Conservation (phyloP, 2,888 invertebrate species). For the Encarsia formosa region DNA sequence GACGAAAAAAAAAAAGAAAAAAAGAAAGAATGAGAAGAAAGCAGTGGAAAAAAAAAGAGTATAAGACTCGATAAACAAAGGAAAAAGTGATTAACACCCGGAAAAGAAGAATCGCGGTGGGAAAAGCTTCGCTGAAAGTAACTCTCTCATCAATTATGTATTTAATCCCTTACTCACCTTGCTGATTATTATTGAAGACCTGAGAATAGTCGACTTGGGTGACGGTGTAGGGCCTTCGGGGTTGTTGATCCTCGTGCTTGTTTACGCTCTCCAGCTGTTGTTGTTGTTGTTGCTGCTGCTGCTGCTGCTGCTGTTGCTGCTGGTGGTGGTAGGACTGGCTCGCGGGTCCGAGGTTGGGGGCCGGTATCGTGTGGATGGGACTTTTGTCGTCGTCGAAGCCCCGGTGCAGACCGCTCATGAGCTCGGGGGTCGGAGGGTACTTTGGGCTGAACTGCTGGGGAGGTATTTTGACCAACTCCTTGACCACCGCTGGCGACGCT, state of each 20-base stretch:
- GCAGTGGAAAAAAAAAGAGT: no score
- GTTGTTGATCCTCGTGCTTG: slow-evolving; percentile 8
- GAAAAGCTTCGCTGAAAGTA: no score
- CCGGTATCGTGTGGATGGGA: slow-evolving; percentile 82
- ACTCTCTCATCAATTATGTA: no score
- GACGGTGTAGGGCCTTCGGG: slow-evolving; percentile 4
- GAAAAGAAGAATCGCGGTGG: no score
- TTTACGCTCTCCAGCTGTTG: no score
- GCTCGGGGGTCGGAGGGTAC: slow-evolving; percentile 35
- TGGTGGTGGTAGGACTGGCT: slow-evolving; percentile 57
- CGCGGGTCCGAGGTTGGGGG: slow-evolving; percentile 71
- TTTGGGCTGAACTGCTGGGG: slow-evolving; percentile 41
- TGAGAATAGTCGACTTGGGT: slow-evolving; percentile 13
- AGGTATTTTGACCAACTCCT: slow-evolving; percentile 42
- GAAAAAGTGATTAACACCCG: no score
- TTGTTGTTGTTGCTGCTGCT: slow-evolving; percentile 7
- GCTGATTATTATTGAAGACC: slow-evolving; percentile 12
- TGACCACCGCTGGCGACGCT: slow-evolving; percentile 31
- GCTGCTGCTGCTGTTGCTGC: slow-evolving; percentile 9
- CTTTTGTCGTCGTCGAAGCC: slow-evolving; percentile 55
- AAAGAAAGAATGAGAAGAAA: no score
- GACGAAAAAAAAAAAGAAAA: no score
- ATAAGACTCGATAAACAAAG: no score
- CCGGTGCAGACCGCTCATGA: slow-evolving; percentile 34
- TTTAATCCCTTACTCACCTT: slow-evolving; percentile 13